Conservation (phyloP, 2,113 vertebrate genomes). For the Cariama cristata region DNA sequence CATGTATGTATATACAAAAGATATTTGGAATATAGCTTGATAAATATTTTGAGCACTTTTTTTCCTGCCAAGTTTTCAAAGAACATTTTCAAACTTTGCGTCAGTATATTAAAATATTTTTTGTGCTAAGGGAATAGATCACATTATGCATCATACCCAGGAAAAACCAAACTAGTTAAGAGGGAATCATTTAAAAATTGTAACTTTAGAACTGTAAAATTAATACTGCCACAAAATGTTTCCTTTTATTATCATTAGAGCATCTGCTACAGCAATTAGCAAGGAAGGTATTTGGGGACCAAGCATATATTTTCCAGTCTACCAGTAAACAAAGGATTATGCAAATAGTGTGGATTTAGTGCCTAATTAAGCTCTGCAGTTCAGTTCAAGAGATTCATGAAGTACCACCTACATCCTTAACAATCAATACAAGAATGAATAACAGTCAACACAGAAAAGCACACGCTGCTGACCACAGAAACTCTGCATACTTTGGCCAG, state of each 20-base stretch:
- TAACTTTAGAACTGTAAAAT: slow-evolving; percentile 43
- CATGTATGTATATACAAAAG: background rate
- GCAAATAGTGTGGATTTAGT: slow-evolving; percentile 67
- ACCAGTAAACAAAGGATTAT: slow-evolving; percentile 67
- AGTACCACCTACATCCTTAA: slow-evolving; percentile 22
- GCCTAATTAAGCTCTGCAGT: slow-evolving; percentile 56
- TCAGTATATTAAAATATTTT: background rate
- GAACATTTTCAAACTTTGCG: slow-evolving; percentile 17
- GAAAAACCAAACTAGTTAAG: slow-evolving; percentile 6
- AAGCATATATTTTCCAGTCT: slow-evolving; percentile 62
- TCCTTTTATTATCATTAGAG: slow-evolving; percentile 60
- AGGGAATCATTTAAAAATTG: slow-evolving; percentile 24
- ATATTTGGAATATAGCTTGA: background rate
- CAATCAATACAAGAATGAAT: slow-evolving; percentile 1
- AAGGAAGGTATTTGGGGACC: slow-evolving; percentile 55
- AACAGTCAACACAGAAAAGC: background rate
- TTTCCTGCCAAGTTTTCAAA: slow-evolving; percentile 51
- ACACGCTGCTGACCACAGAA: background rate
- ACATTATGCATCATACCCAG: background rate
- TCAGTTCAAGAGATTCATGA: slow-evolving; percentile 52
- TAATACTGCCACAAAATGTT: slow-evolving; percentile 41
- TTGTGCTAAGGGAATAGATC: background rate
- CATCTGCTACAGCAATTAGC: slow-evolving; percentile 59
- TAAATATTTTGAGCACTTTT: slow-evolving; percentile 20
- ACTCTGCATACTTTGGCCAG: background rate